Percentiles rank a stretch among this genome's conserved stretches.
Evolutionary conservation across 2,797 vertebrate species (phyloP).

Genomic region (Chlorospingus semifuscus): DNA sequence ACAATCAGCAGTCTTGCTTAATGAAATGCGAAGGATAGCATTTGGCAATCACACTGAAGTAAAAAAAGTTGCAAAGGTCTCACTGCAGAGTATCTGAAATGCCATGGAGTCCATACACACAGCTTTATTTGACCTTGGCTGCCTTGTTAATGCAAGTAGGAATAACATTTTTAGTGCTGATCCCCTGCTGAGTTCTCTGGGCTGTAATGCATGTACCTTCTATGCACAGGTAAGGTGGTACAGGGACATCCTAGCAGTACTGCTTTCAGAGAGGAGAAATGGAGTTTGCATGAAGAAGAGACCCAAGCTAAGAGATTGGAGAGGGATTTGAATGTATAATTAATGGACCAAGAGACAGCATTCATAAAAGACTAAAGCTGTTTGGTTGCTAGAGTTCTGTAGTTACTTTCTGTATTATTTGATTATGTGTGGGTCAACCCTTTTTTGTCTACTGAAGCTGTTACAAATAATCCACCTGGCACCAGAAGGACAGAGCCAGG

Average conservation of each 20-base stretch:
- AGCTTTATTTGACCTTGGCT: neutral
- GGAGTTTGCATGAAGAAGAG: neutral
- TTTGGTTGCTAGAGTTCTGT: neutral
- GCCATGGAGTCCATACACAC: neutral
- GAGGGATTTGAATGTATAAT: neutral
- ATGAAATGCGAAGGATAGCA: neutral
- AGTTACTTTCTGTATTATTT: neutral
- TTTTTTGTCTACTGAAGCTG: neutral
- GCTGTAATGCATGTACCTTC: neutral
- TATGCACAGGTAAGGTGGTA: neutral
- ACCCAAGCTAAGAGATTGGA: neutral
- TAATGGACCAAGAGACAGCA: neutral
- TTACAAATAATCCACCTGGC: neutral
- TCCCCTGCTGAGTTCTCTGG: neutral
- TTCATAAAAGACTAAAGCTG: neutral
- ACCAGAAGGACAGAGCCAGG: neutral
- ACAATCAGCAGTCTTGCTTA: neutral
- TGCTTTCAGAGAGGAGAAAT: neutral
- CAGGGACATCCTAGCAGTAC: neutral
- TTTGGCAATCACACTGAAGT: neutral
- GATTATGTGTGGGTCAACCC: neutral
- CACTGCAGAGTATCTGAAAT: neutral
- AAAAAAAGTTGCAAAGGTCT: neutral
- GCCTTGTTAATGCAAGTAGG: neutral
- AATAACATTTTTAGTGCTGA: neutral